A percentile compares a stretch with the other conserved stretches of the same genome.
These are phyloP conservation scores for Lepeophtheirus nordmannii DNA, from an alignment of 2,888 invertebrate genomes.

Conservation along the genomic window DNA sequence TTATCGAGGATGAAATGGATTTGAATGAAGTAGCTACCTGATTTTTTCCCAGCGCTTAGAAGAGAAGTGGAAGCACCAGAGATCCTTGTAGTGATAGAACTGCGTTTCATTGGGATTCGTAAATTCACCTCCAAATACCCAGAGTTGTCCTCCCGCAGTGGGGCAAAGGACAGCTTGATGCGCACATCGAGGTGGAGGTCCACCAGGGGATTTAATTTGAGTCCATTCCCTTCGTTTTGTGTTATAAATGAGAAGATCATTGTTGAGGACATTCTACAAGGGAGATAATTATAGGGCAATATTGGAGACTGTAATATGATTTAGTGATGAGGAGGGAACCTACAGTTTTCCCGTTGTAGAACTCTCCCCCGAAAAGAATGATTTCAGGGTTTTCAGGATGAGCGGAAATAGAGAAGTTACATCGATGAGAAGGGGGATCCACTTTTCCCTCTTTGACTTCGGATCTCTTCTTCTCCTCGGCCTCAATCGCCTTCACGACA, in stretches of 20 bases:
- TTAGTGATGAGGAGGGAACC: constrained; percentile 1
- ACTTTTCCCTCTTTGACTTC: constrained; percentile 41
- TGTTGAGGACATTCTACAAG: constrained; percentile 62
- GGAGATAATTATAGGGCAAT: constrained; percentile 20
- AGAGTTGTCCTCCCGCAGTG: constrained; percentile 51
- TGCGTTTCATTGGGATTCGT: constrained; percentile 75
- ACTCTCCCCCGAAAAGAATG: constrained; percentile 80
- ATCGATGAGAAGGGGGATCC: constrained; percentile 30
- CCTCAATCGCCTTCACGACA: constrained; percentile 60
- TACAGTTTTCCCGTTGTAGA: constrained; percentile 68
- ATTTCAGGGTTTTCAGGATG: constrained; percentile 77
- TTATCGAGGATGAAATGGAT: constrained; percentile 3
- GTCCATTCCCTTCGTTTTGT: constrained; percentile 63
- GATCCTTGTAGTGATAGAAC: constrained; percentile 78
- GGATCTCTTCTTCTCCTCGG: constrained; percentile 52
- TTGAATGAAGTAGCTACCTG: constrained; percentile 33
- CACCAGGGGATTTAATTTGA: constrained; percentile 59
- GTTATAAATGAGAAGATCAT: constrained; percentile 68
- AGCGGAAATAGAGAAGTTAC: constrained; percentile 56
- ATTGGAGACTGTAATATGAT: too few species aligned
- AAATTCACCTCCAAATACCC: constrained; percentile 81
- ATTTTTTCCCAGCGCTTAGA: constrained; percentile 68
- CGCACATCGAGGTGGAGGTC: constrained; percentile 71
- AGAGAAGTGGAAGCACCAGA: constrained; percentile 67
- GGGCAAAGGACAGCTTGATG: constrained; percentile 45